Conservation (phyloP, 2,888 invertebrate genomes). For the Thereva unica region DNA sequence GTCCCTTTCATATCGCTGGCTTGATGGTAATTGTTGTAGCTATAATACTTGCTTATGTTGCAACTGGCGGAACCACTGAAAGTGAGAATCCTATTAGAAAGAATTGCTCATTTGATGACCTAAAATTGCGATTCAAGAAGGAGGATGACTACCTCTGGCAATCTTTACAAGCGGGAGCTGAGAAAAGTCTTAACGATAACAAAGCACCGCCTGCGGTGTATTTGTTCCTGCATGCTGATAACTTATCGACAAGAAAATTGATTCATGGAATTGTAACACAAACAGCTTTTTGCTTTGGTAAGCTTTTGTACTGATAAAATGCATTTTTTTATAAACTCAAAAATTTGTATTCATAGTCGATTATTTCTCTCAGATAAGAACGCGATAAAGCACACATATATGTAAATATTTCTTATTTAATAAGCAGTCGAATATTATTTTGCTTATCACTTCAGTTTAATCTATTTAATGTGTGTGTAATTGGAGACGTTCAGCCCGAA, state of each 20-base stretch:
- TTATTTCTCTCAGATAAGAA: too few relatives aligned
- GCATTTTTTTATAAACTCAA: not conserved
- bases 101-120: constrained; percentile 46
- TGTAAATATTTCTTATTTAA: too few relatives aligned
- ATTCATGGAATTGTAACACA: constrained; percentile 47
- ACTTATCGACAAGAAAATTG: constrained; percentile 39
- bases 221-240: constrained; percentile 48
- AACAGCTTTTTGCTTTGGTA: constrained; percentile 51
- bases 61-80: not conserved
- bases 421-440: too few relatives aligned
- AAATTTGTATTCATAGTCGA: not conserved
- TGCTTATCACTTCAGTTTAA: too few relatives aligned
- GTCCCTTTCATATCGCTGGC: too few relatives aligned
- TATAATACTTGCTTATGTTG: not conserved
- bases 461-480: too few relatives aligned
- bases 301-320: constrained; percentile 13
- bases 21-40: not conserved
- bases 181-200: constrained; percentile 48
- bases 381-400: too few relatives aligned
- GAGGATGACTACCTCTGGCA: constrained; percentile 48
- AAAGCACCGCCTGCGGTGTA: constrained; percentile 47
- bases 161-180: constrained; percentile 45
- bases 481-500: too few relatives aligned
- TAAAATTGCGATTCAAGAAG: constrained; percentile 42
- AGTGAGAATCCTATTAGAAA: constrained; percentile 3